Conservation (phyloP, 2,113 vertebrate genomes). For the Mobula hypostoma region DNA sequence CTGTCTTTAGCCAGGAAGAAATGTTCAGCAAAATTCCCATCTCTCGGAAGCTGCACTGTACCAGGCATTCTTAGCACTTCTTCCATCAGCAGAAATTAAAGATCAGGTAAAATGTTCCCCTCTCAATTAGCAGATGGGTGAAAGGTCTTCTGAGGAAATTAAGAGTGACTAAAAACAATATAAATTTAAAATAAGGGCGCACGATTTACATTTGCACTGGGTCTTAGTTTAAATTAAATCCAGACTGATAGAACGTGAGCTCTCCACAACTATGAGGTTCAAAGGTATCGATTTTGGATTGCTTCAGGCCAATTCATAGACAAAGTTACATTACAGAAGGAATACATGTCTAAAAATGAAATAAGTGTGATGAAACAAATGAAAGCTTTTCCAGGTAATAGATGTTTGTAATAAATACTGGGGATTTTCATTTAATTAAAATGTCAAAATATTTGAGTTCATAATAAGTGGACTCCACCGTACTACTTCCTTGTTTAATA, state of each 20-base stretch:
- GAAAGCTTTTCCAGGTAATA: not conserved
- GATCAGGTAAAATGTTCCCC: not conserved
- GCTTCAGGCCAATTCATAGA: not conserved
- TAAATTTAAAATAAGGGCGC: not conserved
- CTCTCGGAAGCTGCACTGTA: not conserved
- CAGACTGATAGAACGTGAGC: not conserved
- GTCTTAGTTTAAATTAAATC: not conserved
- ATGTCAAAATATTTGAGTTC: slow-evolving; percentile 30
- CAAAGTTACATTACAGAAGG: not conserved
- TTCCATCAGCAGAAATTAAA: not conserved
- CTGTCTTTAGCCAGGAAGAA: not conserved
- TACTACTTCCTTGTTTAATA: slow-evolving; percentile 1
- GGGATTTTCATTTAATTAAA: not conserved
- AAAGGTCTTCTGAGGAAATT: not conserved
- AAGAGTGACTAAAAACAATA: not conserved
- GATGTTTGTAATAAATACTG: not conserved
- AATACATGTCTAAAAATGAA: not conserved
- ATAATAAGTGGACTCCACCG: not conserved
- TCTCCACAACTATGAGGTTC: not conserved
- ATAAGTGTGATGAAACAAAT: not conserved
- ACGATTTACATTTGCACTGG: too few species aligned
- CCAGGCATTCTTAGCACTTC: not conserved
- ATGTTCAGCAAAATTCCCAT: not conserved
- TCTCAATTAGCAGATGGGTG: not conserved
- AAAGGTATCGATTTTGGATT: not conserved